Evolutionary conservation across 2,888 invertebrate species (phyloP).

Genomic region (Lasioglossum vierecki): DNA sequence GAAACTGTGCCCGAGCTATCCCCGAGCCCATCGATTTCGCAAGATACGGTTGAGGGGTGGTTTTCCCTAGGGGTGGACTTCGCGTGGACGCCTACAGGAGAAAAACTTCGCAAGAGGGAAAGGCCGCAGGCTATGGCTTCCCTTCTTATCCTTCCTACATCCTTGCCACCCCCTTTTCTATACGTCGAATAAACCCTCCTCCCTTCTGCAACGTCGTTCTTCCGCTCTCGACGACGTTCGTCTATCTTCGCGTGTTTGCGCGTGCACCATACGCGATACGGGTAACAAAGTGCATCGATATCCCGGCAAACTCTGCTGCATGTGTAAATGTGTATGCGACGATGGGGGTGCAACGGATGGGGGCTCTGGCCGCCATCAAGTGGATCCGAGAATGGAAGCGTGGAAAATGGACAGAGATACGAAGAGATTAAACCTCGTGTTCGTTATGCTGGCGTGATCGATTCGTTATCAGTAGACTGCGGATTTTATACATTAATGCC

Average conservation of each 20-base stretch:
- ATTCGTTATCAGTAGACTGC: background rate
- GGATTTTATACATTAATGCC: background rate
- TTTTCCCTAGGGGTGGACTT: slow-evolving; percentile 49
- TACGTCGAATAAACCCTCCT: slow-evolving; percentile 31
- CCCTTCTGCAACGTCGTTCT: slow-evolving; percentile 42
- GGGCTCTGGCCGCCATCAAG: background rate
- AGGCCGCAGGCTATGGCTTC: slow-evolving; percentile 80
- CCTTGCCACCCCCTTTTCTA: slow-evolving; percentile 33
- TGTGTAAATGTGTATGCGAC: slow-evolving; percentile 30
- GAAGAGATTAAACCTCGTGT: background rate
- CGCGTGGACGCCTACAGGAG: slow-evolving; percentile 63
- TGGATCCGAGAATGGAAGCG: background rate
- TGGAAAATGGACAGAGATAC: background rate
- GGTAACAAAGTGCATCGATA: slow-evolving; percentile 76
- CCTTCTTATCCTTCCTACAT: slow-evolving; percentile 76
- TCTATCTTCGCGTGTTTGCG: slow-evolving; percentile 64
- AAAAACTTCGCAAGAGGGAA: slow-evolving; percentile 72
- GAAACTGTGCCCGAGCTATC: slow-evolving; percentile 38
- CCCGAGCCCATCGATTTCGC: slow-evolving; percentile 70
- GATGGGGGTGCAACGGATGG: slow-evolving; percentile 29
- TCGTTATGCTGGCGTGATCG: background rate
- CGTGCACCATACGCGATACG: slow-evolving; percentile 75
- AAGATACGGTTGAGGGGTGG: slow-evolving; percentile 47
- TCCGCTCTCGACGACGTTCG: slow-evolving; percentile 40
- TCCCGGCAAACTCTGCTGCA: slow-evolving; percentile 47